These are phyloP conservation scores for Anolis apletophallus DNA, from an alignment of 2,797 vertebrate species.

Conservation along the genomic window DNA sequence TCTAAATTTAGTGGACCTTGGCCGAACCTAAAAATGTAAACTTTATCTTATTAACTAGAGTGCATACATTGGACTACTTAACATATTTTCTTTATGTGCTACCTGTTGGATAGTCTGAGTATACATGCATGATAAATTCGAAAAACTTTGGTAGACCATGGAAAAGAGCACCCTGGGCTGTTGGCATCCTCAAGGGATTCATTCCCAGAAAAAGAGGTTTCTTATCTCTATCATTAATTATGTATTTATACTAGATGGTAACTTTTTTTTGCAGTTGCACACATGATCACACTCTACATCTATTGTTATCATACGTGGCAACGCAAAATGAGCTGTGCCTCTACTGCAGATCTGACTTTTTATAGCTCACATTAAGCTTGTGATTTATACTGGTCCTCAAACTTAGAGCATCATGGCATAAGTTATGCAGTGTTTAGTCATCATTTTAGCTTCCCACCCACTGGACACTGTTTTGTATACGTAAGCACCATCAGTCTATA, in stretches of 20 bases:
- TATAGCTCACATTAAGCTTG: background rate
- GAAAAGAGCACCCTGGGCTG: background rate
- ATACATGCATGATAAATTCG: background rate
- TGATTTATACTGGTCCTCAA: background rate
- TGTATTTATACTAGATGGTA: conserved; percentile 20
- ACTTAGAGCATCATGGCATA: background rate
- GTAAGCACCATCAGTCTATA: background rate
- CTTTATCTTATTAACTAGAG: background rate
- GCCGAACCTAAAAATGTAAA: background rate
- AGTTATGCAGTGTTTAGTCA: background rate
- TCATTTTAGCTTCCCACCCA: background rate
- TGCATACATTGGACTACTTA: background rate
- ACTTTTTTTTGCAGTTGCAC: background rate
- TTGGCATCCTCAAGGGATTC: too few relatives aligned
- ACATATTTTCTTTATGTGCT: background rate
- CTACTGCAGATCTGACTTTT: background rate
- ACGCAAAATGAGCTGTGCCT: background rate
- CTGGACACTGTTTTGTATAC: background rate
- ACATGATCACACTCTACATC: too few relatives aligned
- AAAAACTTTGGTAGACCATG: background rate
- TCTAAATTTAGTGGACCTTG: background rate
- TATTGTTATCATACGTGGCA: background rate
- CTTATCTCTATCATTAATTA: background rate
- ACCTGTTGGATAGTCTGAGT: background rate
- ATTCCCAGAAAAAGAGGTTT: background rate